Evolutionary conservation across 2,888 invertebrate genomes (phyloP), one percentile per base, ranked within the genome.

Genomic region (Pammene fasciana): DNA sequence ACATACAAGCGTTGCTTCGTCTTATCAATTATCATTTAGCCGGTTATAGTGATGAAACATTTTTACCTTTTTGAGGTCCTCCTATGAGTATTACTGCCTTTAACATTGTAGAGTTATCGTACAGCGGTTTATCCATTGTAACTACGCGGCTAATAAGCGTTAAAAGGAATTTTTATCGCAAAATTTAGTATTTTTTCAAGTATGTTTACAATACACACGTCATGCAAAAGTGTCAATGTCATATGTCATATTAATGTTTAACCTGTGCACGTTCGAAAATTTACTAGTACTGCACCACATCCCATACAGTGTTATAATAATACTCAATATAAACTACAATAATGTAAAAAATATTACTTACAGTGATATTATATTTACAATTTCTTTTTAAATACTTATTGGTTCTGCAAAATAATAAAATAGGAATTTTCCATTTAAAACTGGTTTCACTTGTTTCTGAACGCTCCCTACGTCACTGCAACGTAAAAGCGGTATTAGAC

Each of bases 21-120:
- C 61, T 61, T 61, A 61, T 62, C 52, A 38, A n/a, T n/a, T 26
- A 26, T 26, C 26, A 26, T 5, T 1, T 16, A 54, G 74, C 88
- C 87, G 87, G 88, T 85, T 54, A 59, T 70, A 70, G 36, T 59
- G 18, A 14, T 38, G 56, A 67, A 62, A n/a, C n/a, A 41, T 70
- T 64, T 71, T 77, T 91, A 97, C 98, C 98, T 95, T 99, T 99
- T 86, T 97, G 96, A 0, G 98, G 97, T 6, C 99, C 98, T 26
- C 99, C 99, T 75, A 99, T 96, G 74, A 99, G 92, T 85, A 99
- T 97, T 13, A 98, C 96, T 64, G 97, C 97, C 90, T 97, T 97
- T 72, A 96, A 86, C 95, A 96, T 96, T 71, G 72, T 79, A 0
- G 52, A 68, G 48, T 52, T 70, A 43, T 54, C 65, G 36, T 59